Percentiles rank a stretch among this genome's conserved stretches.
These are phyloP conservation scores for Chlamydotis undulata DNA, from an alignment of 2,113 vertebrate genomes.

Conservation along the genomic window DNA sequence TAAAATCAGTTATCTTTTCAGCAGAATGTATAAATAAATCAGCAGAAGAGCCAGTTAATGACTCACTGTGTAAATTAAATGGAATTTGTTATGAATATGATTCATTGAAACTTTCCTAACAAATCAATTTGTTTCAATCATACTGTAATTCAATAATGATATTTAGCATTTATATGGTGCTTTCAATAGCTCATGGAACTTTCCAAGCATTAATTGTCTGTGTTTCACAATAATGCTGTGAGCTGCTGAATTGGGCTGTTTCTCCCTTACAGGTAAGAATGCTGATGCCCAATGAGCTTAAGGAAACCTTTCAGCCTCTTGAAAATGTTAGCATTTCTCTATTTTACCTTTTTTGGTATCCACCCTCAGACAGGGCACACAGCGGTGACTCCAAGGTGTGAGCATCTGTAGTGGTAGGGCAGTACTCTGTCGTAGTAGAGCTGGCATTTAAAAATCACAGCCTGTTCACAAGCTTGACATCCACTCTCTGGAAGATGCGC, in stretches of 20 bases:
- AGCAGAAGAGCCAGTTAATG: conserved; percentile 18
- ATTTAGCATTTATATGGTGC: conserved; percentile 24
- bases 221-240: not conserved
- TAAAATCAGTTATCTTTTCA: not conserved
- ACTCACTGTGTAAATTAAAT: conserved; percentile 47
- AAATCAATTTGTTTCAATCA: conserved; percentile 57
- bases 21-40: not conserved
- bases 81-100: conserved; percentile 23
- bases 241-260: not conserved
- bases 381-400: not conserved
- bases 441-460: not conserved
- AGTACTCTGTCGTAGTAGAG: not conserved
- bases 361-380: not conserved
- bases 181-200: conserved; percentile 16
- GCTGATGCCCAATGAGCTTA: not conserved
- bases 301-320: not conserved
- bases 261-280: not conserved
- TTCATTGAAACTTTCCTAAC: conserved; percentile 21
- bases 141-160: conserved; percentile 33
- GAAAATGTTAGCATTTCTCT: not conserved
- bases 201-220: not conserved
- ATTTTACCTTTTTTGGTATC: not conserved
- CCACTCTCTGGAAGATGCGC: not conserved
- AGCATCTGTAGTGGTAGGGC: not conserved
- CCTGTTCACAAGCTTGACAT: not conserved